Conservation (phyloP, 2,888 invertebrate genomes). For the Arrhopalites spinosus region DNA sequence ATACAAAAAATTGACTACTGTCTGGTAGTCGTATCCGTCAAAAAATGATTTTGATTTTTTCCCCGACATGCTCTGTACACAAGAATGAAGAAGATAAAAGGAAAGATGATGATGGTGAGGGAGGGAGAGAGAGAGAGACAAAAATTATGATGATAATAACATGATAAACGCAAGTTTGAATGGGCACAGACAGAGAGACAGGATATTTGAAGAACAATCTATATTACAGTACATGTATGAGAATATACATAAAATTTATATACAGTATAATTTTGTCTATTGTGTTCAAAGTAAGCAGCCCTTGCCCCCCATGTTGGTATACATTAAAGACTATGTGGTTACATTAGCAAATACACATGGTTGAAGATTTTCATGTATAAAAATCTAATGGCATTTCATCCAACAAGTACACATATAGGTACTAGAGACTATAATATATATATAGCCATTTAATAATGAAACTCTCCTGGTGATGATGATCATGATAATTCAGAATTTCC, state of each 20-base stretch:
- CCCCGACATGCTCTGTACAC: background rate
- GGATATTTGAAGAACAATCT: background rate
- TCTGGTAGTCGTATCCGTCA: no score
- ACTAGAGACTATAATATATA: no score
- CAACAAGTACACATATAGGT: no score
- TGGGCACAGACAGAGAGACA: background rate
- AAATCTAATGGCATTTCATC: constrained; percentile 8
- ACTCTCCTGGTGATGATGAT: constrained; percentile 21
- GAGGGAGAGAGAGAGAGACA: background rate
- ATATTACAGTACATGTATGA: background rate
- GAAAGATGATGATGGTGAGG: background rate
- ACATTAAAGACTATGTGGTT: background rate
- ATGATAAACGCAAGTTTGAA: background rate
- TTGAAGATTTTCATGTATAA: constrained; percentile 4
- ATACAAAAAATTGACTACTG: no score
- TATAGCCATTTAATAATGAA: constrained; percentile 9
- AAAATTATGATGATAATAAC: background rate
- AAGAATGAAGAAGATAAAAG: background rate
- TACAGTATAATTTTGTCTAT: background rate
- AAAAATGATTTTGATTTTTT: background rate
- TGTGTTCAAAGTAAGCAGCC: background rate
- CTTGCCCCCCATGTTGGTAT: background rate
- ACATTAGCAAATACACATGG: constrained; percentile 9
- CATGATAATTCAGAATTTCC: constrained; percentile 31
- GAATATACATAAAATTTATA: background rate